Evolutionary conservation across 2,888 invertebrate genomes (phyloP), one percentile per base, ranked within the genome.

Genomic region (Uropetala carovei): DNA sequence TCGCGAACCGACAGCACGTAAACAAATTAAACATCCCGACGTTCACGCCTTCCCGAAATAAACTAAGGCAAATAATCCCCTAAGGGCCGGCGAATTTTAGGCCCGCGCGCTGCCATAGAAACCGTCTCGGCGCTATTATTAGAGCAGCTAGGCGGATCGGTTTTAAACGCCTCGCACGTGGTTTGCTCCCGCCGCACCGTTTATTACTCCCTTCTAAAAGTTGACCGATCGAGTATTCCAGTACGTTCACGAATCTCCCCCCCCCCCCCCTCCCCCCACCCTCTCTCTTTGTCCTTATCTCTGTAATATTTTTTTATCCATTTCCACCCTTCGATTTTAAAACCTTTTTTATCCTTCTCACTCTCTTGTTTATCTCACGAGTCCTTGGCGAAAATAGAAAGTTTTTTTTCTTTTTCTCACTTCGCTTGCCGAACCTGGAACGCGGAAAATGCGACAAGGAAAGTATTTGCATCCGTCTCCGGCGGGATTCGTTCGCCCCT

Each of bases 381-480:
- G 27, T 27, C 75, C 75, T 75, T 75, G 75, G 27, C 22, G 75
- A 75, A 75, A 75, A 75, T 27, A 75, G 22, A 75, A 27, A n/a
- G 22, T 13, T 22, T 75, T 11, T 27, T 75, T 75, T 18, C 75
- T 75, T 13, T 27, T 10, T 68, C 0, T 43, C 43, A 3, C 43
- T 5, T 43, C 43, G 43, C 43, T 43, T 5, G 43, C 43, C 43
- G 43, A 43, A 22, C 22, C 10, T 75, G 75, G 75, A 75, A 75
- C 75, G 75, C 75, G 75, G 75, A 75, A 75, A 75, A 27, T 75
- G 22, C 22, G 13, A 27, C 75, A 27, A 75, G 68, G 68, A 68
- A 68, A 75, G 27, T 75, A 27, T 75, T 75, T 22, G 5, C 68
- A 22, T n/a, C 68, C n/a, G 0, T 11, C 68, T 68, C 64, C 16